phyloP scores from a whole-genome alignment of 1,140 invertebrate species.

The Paracyclopina nana region DNA sequence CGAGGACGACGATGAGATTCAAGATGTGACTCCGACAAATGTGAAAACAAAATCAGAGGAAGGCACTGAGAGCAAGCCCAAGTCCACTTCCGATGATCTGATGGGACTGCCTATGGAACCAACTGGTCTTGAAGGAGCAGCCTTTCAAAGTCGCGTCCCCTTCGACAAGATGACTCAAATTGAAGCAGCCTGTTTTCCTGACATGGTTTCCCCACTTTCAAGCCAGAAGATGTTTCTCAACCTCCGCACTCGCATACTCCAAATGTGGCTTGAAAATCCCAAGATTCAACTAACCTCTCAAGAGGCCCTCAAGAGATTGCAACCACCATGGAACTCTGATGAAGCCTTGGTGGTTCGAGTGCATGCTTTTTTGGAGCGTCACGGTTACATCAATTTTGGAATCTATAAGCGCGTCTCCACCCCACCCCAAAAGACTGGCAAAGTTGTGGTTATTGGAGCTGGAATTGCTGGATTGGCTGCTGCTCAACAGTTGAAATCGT shows the following conservation, averaged over 20 bases:
- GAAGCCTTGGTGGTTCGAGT: conserved; percentile 55
- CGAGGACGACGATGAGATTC: neutral
- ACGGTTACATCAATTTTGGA: conserved; percentile 96
- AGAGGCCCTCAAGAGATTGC: conserved; percentile 54
- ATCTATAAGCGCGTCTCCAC: conserved; percentile 60
- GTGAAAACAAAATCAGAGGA: neutral
- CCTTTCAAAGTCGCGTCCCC: conserved; percentile 76
- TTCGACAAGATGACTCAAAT: conserved; percentile 84
- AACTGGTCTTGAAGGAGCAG: conserved; percentile 53
- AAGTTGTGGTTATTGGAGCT: conserved; percentile 31
- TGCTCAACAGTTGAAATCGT: conserved; percentile 78
- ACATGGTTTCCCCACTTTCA: conserved; percentile 75
- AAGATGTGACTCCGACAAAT: neutral
- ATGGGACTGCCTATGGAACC: neutral
- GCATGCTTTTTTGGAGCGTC: conserved; percentile 78
- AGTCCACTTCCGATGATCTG: neutral
- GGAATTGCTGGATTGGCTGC: conserved; percentile 82
- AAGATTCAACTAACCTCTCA: conserved; percentile 74
- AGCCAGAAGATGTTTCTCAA: conserved; percentile 50
- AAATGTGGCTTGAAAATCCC: conserved; percentile 90
- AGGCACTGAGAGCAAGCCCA: neutral
- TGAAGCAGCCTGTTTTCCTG: conserved; percentile 80
- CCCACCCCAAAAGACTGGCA: conserved; percentile 20
- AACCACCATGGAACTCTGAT: conserved; percentile 81
- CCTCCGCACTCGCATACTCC: conserved; percentile 32